Conservation (phyloP, 2,797 vertebrate genomes). For the Dendrocincla fuliginosa region DNA sequence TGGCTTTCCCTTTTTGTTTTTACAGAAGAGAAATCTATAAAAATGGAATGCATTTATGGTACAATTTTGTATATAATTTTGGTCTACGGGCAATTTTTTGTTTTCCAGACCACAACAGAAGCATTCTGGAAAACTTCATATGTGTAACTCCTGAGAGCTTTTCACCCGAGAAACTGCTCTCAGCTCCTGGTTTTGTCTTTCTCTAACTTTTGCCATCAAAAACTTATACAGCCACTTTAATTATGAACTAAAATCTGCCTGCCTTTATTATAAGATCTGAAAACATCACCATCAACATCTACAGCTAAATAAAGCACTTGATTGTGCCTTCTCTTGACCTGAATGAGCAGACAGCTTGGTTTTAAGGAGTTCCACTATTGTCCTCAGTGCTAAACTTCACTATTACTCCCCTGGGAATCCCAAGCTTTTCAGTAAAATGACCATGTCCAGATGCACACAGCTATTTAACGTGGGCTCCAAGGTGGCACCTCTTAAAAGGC, state of each 20-base stretch:
- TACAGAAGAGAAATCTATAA: background rate
- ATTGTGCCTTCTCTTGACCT: background rate
- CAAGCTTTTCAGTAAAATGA: background rate
- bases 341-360: background rate
- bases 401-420: background rate
- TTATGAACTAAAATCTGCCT: background rate
- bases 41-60: background rate
- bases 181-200: background rate
- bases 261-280: background rate
- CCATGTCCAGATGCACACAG: background rate
- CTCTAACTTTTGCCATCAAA: background rate
- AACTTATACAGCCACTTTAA: background rate
- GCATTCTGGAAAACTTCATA: background rate
- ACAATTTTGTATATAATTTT: background rate
- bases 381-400: background rate
- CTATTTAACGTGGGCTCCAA: background rate
- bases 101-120: background rate
- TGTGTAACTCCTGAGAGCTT: background rate
- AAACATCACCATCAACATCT: background rate
- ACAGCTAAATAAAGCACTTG: background rate
- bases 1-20: background rate
- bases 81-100: background rate
- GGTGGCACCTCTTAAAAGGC: background rate
- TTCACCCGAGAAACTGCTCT: background rate
- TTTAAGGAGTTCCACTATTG: background rate